These are phyloP conservation scores for Solea senegalensis DNA, from an alignment of 2,113 vertebrate genomes.

Conservation along the genomic window DNA sequence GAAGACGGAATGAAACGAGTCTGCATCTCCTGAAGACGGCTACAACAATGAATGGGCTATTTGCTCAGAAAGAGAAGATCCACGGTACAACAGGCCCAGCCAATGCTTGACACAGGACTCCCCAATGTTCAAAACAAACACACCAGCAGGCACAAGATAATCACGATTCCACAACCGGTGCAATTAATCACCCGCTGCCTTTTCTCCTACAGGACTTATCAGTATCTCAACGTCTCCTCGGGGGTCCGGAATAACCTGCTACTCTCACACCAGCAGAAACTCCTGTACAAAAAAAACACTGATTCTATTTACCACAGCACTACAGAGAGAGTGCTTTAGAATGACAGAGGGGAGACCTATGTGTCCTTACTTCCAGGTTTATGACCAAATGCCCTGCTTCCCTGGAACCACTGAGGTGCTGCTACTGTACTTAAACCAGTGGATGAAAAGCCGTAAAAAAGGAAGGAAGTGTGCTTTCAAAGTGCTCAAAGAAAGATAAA, in stretches of 20 bases:
- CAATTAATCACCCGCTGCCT: constrained; percentile 42
- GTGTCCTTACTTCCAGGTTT: constrained; percentile 26
- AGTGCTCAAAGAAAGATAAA: too few relatives aligned
- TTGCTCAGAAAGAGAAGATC: background rate
- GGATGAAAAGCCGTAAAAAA: background rate
- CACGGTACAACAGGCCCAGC: background rate
- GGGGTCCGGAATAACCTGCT: constrained; percentile 27
- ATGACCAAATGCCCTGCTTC: constrained; percentile 40
- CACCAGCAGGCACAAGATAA: constrained; percentile 22
- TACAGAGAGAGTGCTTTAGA: constrained; percentile 31
- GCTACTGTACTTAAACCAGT: constrained; percentile 5
- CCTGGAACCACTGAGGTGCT: constrained; percentile 13
- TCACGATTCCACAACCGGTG: constrained; percentile 17
- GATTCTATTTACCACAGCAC: constrained; percentile 2
- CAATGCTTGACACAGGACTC: constrained; percentile 6
- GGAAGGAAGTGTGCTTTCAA: too few relatives aligned
- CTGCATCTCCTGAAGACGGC: background rate
- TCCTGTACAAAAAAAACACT: constrained; percentile 15
- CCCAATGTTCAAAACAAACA: constrained; percentile 16
- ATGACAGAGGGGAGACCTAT: constrained; percentile 4
- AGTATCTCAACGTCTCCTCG: constrained; percentile 20
- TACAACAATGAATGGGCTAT: background rate
- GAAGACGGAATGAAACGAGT: background rate
- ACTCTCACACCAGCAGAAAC: constrained; percentile 2
- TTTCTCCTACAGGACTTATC: constrained; percentile 27